phyloP scores from a whole-genome alignment of 2,113 vertebrate genomes.

The Salvator merianae region DNA sequence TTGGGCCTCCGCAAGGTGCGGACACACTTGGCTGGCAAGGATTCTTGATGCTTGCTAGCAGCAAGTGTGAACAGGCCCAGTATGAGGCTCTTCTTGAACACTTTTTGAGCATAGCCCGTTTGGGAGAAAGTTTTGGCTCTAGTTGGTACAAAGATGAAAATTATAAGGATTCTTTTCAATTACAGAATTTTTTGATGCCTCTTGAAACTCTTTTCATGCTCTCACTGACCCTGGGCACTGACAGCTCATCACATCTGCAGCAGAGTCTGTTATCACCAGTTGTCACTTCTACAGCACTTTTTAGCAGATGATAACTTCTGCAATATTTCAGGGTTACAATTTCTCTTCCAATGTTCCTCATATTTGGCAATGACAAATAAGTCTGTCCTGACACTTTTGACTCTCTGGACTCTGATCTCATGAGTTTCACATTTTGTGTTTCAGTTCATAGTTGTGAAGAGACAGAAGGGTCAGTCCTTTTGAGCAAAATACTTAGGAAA shows the following conservation, averaged over 20 bases:
- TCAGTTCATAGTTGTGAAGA: neutral
- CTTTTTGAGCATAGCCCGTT: neutral
- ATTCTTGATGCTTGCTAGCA: too few relatives aligned
- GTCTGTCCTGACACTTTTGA: neutral
- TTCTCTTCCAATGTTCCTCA: neutral
- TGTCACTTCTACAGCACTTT: neutral
- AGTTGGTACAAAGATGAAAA: neutral
- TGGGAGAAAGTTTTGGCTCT: neutral
- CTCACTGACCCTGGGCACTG: neutral
- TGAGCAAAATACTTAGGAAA: neutral
- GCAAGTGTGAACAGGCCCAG: too few relatives aligned
- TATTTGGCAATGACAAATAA: neutral
- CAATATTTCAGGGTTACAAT: neutral
- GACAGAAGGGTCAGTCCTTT: neutral
- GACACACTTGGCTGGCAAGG: too few relatives aligned
- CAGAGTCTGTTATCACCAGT: conserved; percentile 5
- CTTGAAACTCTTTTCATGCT: neutral
- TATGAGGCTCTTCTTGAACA: too few relatives aligned
- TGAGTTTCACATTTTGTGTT: neutral
- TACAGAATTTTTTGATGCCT: neutral
- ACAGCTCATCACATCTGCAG: neutral
- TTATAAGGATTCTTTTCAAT: neutral
- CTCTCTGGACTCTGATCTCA: neutral
- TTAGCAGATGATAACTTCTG: neutral
- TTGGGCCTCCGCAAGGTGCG: too few relatives aligned